Conservation (phyloP, 2,797 vertebrate species). For the Microchirus variegatus region DNA sequence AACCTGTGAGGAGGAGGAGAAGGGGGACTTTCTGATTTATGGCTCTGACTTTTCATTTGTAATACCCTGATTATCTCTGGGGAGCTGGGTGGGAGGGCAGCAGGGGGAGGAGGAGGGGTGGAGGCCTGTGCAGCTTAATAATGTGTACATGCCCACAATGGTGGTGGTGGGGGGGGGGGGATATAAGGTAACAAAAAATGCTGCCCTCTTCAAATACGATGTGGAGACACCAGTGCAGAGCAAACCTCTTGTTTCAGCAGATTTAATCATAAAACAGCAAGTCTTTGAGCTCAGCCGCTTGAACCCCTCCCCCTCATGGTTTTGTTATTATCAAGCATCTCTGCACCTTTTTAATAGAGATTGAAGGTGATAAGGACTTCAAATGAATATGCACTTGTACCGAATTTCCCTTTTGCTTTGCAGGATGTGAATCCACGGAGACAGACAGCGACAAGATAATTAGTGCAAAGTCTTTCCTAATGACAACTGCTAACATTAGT, state of each 20-base stretch:
- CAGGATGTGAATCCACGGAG: constrained; percentile 42
- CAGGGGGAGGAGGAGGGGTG: constrained; percentile 33
- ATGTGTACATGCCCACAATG: constrained; percentile 68
- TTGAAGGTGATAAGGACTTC: constrained; percentile 37
- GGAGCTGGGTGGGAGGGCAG: constrained; percentile 58
- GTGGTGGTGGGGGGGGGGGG: no score
- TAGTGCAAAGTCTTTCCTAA: constrained; percentile 60
- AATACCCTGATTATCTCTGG: constrained; percentile 75
- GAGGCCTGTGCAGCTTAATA: constrained; percentile 73
- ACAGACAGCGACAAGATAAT: constrained; percentile 67
- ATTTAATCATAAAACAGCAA: constrained; percentile 38
- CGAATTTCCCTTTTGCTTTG: constrained; percentile 34
- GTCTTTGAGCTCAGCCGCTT: constrained; percentile 38
- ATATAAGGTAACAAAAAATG: constrained; percentile 58
- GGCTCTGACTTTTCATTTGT: constrained; percentile 78
- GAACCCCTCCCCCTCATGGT: constrained; percentile 27
- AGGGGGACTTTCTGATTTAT: constrained; percentile 67
- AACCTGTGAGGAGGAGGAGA: constrained; percentile 26
- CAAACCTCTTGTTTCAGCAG: constrained; percentile 48
- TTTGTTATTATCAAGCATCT: constrained; percentile 37
- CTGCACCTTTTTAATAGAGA: constrained; percentile 32
- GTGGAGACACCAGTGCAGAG: constrained; percentile 40
- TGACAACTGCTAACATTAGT: constrained; percentile 66
- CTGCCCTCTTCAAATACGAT: constrained; percentile 65
- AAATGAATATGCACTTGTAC: constrained; percentile 32